These are phyloP conservation scores for Drosophila lacteicornis DNA, from an alignment of 1,140 invertebrate genomes.

Conservation along the genomic window DNA sequence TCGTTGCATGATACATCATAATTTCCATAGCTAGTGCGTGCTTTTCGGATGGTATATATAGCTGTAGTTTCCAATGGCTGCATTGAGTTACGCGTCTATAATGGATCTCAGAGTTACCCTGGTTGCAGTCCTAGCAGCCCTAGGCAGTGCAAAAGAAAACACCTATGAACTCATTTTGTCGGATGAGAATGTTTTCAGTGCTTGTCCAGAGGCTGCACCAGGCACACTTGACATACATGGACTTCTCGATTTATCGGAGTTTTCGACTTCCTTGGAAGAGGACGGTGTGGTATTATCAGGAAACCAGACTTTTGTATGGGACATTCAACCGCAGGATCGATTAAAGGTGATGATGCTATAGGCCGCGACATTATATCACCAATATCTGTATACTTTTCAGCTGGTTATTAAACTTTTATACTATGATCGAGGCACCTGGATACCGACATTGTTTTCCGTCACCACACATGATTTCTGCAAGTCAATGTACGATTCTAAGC, in stretches of 20 bases:
- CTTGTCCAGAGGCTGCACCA: not conserved
- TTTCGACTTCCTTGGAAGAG: not conserved
- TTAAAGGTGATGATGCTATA: not conserved
- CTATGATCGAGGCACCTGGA: constrained; percentile 11
- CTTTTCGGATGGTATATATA: too few relatives aligned
- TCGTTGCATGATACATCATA: too few relatives aligned
- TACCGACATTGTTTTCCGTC: constrained; percentile 5
- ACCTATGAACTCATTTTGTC: not conserved
- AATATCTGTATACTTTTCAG: not conserved
- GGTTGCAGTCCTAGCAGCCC: not conserved
- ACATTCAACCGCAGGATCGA: constrained; percentile 17
- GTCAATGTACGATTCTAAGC: constrained; percentile 14
- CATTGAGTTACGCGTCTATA: not conserved
- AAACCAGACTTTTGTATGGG: not conserved
- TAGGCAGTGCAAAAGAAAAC: not conserved
- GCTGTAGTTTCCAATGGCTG: too few relatives aligned
- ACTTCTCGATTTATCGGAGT: not conserved
- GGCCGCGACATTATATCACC: too few relatives aligned
- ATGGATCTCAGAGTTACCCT: constrained; percentile 1
- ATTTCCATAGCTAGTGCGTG: too few relatives aligned
- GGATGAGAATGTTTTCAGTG: constrained; percentile 5
- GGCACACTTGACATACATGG: constrained; percentile 6
- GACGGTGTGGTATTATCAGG: not conserved
- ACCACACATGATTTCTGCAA: constrained; percentile 5
- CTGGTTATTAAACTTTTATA: not conserved